Percentiles rank a stretch among this genome's conserved stretches.
Evolutionary conservation across 2,113 vertebrate genomes (phyloP).

Genomic region (Antidorcas marsupialis): DNA sequence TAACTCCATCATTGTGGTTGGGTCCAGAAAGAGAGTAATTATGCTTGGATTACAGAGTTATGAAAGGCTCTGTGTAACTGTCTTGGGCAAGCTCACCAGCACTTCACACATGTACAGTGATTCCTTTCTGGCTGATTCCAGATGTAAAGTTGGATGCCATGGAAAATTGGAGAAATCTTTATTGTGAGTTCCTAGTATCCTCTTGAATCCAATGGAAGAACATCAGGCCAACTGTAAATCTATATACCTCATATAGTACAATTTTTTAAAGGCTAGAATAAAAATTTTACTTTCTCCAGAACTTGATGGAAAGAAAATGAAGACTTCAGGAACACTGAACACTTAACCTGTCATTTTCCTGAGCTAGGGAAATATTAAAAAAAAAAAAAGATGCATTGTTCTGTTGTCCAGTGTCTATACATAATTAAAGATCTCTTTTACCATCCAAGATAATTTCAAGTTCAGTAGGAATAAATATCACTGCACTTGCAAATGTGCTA

Average conservation of each 20-base stretch:
- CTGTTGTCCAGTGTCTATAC: background rate
- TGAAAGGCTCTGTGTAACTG: background rate
- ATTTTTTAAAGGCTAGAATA: background rate
- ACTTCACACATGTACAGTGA: background rate
- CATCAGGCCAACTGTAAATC: background rate
- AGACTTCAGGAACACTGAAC: background rate
- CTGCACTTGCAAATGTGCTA: conserved; percentile 12
- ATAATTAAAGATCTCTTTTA: conserved; percentile 53
- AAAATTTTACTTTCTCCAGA: background rate
- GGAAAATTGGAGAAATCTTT: background rate
- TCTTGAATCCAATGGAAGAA: background rate
- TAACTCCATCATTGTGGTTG: background rate
- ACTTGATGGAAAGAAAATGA: conserved; percentile 23
- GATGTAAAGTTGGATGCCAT: background rate
- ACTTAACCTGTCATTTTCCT: conserved; percentile 23
- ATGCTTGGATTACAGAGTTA: background rate
- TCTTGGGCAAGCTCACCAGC: background rate
- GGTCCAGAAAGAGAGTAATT: background rate
- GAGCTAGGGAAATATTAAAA: background rate
- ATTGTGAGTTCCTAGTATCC: background rate
- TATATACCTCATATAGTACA: background rate
- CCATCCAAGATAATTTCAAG: conserved; percentile 45
- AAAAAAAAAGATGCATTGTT: background rate
- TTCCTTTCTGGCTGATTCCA: background rate
- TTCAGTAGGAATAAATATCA: conserved; percentile 45